Evolutionary conservation across 2,113 vertebrate genomes (phyloP), one percentile per base, ranked within the genome.

Genomic region (Megaceryle maxima): DNA sequence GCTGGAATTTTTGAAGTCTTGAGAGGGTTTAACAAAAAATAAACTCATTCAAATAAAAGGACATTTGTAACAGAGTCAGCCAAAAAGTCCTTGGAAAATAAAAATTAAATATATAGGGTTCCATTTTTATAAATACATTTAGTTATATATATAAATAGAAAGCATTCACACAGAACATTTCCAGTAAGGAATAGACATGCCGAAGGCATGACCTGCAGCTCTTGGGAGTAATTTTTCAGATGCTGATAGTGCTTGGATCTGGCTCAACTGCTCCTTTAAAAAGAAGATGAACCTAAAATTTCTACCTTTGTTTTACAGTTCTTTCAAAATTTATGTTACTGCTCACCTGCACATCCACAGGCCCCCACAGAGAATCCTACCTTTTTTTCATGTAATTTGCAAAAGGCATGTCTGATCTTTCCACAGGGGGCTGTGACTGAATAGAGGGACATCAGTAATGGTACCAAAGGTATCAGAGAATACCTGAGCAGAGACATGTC

Each of bases 1-100:
- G 8, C 4, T 74, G 70, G 46, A 72, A 87, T 88, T 92, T 33
- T 76, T 9, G n/a, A 88, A 92, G 37, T 53, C 28, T 63, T 75
- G 50, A 82, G 66, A 67, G 7, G 9, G 21, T 39, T 80, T 92
- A 82, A 53, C 11, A 90, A 81, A 97, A 97, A 94, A 84, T 73
- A 90, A 83, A 51, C n/a, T 17, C 21, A 78, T 83, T 83, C 31
- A 79, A 87, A 82, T 90, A 74, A 92, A 62, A 82, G 9, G 41
- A 21, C 16, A 48, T 66, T 82, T 86, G 24, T 80, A 76, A 90
- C 6, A 59, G 11, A 48, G 11, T 67, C 16, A 95, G 35, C 7
- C 12, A 78, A 83, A 78, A 92, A 86, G 3, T 6, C 17, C 37
- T 39, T 35, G 11, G 26, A 2, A 1, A 6, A 13, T 51, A 55